A percentile compares a stretch with the other conserved stretches of the same genome.
Evolutionary conservation across 2,888 invertebrate genomes (phyloP).

Genomic region (Elmis aenea): DNA sequence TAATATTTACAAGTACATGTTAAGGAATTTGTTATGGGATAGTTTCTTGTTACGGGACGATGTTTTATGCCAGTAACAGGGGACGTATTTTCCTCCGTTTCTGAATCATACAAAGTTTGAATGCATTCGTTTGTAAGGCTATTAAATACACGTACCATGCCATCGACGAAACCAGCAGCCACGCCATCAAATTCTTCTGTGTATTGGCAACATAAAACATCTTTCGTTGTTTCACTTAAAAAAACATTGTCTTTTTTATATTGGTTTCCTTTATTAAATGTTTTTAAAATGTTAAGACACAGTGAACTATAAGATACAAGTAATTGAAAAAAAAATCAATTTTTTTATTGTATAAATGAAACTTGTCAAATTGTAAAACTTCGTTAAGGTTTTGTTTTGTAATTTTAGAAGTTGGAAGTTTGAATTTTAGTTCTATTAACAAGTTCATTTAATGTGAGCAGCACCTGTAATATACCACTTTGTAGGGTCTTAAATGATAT

Average conservation of each 20-base stretch:
- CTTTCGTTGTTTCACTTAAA: constrained; percentile 50
- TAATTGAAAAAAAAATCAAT: neutral
- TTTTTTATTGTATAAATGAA: too few relatives aligned
- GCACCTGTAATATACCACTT: too few relatives aligned
- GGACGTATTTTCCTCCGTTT: constrained; percentile 51
- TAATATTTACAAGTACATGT: constrained; percentile 54
- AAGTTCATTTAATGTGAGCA: too few relatives aligned
- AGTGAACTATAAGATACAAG: neutral
- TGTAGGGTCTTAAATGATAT: too few relatives aligned
- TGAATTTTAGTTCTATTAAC: too few relatives aligned
- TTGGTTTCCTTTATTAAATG: neutral
- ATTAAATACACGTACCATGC: constrained; percentile 54
- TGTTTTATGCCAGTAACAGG: constrained; percentile 59
- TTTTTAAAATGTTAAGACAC: neutral
- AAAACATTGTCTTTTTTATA: neutral
- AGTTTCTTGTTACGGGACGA: constrained; percentile 54
- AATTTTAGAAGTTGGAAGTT: too few relatives aligned
- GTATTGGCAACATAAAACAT: constrained; percentile 56
- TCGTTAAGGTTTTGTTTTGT: too few relatives aligned
- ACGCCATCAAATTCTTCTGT: constrained; percentile 57
- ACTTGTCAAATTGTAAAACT: too few relatives aligned
- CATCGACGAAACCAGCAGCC: constrained; percentile 59
- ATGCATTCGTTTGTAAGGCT: constrained; percentile 48
- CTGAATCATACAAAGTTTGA: constrained; percentile 52
- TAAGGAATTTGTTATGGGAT: constrained; percentile 56